These are phyloP conservation scores for Apeltes quadracus DNA, from an alignment of 2,113 vertebrate genomes.

Conservation along the genomic window DNA sequence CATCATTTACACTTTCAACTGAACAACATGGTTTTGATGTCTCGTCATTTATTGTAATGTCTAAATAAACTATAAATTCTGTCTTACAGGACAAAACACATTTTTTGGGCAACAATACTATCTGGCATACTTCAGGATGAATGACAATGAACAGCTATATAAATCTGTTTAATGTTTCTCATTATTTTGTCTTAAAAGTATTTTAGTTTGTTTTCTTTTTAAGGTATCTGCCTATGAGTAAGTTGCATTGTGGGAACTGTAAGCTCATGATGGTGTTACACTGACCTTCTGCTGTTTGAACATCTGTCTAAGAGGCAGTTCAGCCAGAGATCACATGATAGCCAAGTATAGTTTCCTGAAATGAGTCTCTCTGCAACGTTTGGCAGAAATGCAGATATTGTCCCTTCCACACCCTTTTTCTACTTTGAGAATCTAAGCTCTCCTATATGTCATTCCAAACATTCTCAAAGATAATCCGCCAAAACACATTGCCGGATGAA, in stretches of 20 bases:
- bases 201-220: not conserved
- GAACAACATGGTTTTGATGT: not conserved
- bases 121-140: not conserved
- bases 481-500: constrained; percentile 4
- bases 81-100: not conserved
- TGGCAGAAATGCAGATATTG: not conserved
- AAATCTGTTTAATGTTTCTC: not conserved
- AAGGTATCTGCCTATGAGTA: not conserved
- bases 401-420: not conserved
- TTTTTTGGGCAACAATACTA: not conserved
- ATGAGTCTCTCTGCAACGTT: not conserved
- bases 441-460: constrained; percentile 6
- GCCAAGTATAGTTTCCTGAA: not conserved
- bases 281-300: no score
- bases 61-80: not conserved
- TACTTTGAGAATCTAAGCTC: constrained; percentile 10
- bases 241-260: no score
- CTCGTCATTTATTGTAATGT: not conserved
- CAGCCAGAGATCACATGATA: constrained; percentile 14
- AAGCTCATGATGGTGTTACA: no score
- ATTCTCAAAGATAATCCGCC: constrained; percentile 19
- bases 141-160: not conserved
- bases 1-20: not conserved
- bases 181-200: not conserved
- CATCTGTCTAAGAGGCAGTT: constrained; percentile 5